Conservation (phyloP, 2,797 vertebrate genomes). For the Clarias laeviceps region DNA sequence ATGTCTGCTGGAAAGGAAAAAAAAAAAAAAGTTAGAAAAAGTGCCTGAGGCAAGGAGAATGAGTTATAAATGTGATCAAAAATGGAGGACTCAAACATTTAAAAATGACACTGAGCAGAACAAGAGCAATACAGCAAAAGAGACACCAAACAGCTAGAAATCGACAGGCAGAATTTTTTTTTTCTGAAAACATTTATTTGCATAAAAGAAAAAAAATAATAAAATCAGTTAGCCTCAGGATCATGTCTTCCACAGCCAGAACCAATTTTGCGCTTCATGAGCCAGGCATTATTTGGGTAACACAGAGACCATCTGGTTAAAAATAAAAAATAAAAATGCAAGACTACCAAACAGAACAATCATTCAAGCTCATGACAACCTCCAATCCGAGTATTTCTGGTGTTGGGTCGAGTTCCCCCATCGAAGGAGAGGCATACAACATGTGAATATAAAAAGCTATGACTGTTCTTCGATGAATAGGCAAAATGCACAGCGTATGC, state of each 20-base stretch:
- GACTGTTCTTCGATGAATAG: not conserved
- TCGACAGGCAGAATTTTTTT: not conserved
- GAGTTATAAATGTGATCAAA: constrained; percentile 12
- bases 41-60: not conserved
- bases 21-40: not conserved
- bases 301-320: not conserved
- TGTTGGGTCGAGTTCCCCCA: not conserved
- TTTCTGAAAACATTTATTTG: not conserved
- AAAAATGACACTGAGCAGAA: not conserved
- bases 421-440: not conserved
- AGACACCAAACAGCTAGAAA: not conserved
- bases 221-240: not conserved
- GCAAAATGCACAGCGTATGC: not conserved
- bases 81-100: not conserved
- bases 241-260: constrained; percentile 10
- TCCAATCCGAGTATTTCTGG: constrained; percentile 1
- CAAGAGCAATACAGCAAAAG: not conserved
- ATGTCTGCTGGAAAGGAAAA: not conserved
- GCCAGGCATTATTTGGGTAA: constrained; percentile 36
- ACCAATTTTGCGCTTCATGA: constrained; percentile 29
- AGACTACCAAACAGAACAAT: not conserved
- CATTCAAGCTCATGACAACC: constrained; percentile 2
- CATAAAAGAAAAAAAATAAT: not conserved
- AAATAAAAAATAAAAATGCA: not conserved
- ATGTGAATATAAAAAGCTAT: not conserved